Percentiles rank a stretch among this genome's conserved stretches.
These are phyloP conservation scores for Acanthopleura granulata DNA, from an alignment of 2,888 invertebrate genomes.

Conservation along the genomic window DNA sequence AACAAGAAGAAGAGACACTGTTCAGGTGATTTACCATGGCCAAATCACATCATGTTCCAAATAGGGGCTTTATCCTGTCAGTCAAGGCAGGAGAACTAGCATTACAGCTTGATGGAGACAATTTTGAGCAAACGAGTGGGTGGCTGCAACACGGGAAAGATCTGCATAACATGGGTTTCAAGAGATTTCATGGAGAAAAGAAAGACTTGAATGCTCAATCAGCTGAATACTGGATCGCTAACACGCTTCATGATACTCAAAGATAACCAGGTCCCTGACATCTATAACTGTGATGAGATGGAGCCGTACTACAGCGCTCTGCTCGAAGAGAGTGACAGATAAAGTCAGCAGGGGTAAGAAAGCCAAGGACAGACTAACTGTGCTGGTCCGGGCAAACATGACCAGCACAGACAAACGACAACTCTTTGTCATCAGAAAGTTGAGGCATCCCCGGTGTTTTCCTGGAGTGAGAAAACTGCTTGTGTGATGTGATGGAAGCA, in stretches of 20 bases:
- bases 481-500: constrained; percentile 17
- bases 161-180: not conserved
- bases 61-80: not conserved
- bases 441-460: constrained; percentile 23
- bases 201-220: not conserved
- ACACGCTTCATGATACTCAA: not conserved
- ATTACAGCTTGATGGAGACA: not conserved
- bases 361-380: constrained; percentile 24
- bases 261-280: not conserved
- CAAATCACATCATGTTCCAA: not conserved
- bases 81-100: not conserved
- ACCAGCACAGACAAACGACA: constrained; percentile 30
- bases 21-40: not conserved
- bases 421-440: constrained; percentile 26
- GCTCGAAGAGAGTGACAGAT: not conserved
- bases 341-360: not conserved
- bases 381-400: constrained; percentile 27
- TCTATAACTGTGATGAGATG: not conserved
- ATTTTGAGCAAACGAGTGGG: not conserved
- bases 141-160: not conserved
- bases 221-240: not conserved
- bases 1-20: not conserved
- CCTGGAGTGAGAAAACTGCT: constrained; percentile 6
- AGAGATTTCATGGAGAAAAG: not conserved
- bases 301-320: not conserved